Evolutionary conservation across 2,888 invertebrate species (phyloP).

Genomic region (Tetragnatha montana): DNA sequence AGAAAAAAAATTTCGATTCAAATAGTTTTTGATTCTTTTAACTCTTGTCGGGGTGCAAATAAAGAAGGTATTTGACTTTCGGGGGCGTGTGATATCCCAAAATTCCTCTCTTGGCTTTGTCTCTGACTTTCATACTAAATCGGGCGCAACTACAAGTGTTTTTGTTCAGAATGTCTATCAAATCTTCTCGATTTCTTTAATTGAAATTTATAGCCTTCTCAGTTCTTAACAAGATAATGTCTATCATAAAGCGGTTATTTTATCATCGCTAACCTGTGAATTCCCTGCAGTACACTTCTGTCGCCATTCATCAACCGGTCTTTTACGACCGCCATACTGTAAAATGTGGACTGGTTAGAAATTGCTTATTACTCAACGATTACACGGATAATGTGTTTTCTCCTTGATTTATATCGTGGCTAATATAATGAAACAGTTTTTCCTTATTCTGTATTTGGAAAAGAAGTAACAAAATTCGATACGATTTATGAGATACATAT

Average conservation of each 20-base stretch:
- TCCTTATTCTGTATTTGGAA: background rate
- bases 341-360: background rate
- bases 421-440: background rate
- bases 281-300: background rate
- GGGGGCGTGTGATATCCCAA: too few relatives aligned
- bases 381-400: background rate
- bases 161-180: background rate
- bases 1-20: too few relatives aligned
- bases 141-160: background rate
- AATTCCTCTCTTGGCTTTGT: too few relatives aligned
- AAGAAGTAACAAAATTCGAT: background rate
- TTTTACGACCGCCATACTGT: background rate
- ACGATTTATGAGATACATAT: background rate
- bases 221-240: slow-evolving; percentile 3
- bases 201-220: background rate
- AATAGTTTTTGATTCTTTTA: too few relatives aligned
- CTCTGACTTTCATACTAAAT: too few relatives aligned
- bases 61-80: too few relatives aligned
- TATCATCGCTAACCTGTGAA: slow-evolving; percentile 1
- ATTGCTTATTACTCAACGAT: background rate
- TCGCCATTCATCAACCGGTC: background rate
- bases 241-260: slow-evolving; percentile 16
- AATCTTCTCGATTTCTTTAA: background rate
- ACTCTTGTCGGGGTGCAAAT: too few relatives aligned
- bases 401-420: background rate